These are phyloP conservation scores for Thereva nobilitata DNA, from an alignment of 2,888 invertebrate genomes.

Conservation along the genomic window DNA sequence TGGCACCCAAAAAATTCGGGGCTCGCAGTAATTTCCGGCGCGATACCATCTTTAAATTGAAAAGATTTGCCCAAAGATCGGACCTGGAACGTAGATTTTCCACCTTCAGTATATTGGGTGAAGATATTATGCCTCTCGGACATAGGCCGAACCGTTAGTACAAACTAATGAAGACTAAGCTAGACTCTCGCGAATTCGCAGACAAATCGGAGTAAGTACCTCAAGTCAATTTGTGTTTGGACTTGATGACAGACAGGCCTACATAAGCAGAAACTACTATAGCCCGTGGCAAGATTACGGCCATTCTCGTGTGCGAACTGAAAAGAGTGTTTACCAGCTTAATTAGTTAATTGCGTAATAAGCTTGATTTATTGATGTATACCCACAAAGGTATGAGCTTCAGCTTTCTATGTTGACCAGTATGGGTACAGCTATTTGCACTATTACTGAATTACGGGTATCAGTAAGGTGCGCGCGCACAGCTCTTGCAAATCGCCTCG, in stretches of 20 bases:
- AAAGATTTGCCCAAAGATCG: constrained; percentile 5
- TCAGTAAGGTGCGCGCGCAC: too few relatives aligned
- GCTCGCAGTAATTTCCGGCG: constrained; percentile 27
- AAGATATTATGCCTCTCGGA: constrained; percentile 1
- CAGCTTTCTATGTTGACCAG: too few relatives aligned
- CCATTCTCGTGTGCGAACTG: constrained; percentile 14
- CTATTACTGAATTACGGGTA: background rate
- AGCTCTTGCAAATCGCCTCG: too few relatives aligned
- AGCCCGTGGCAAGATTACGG: constrained; percentile 4
- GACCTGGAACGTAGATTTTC: too few relatives aligned
- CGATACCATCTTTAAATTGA: constrained; percentile 33
- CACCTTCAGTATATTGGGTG: background rate
- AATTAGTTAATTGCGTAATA: constrained; percentile 27
- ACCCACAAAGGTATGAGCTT: too few relatives aligned
- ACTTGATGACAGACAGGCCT: constrained; percentile 20
- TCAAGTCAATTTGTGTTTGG: constrained; percentile 11
- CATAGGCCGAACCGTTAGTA: constrained; percentile 8
- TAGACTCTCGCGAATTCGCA: constrained; percentile 14
- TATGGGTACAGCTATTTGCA: constrained; percentile 1
- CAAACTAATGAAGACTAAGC: constrained; percentile 18
- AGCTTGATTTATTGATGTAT: constrained; percentile 1
- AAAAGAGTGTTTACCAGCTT: background rate
- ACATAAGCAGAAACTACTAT: background rate
- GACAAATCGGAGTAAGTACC: background rate
- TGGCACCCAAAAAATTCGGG: constrained; percentile 4